phyloP scores from a whole-genome alignment of 2,113 vertebrate species.

The Trachemys scripta region DNA sequence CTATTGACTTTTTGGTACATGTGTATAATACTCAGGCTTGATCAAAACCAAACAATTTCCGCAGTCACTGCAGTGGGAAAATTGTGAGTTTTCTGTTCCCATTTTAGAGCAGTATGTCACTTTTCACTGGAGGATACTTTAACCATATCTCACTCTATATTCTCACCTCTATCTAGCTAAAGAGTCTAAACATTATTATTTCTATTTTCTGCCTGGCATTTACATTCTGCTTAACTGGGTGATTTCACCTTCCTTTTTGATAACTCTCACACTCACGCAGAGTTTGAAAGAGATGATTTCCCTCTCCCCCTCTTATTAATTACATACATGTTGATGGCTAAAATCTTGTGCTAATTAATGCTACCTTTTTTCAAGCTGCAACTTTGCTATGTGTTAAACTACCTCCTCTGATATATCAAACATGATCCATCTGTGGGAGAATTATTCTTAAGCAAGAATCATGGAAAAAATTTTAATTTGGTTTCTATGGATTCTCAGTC shows the following conservation, averaged over 20 bases:
- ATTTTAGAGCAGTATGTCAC: neutral
- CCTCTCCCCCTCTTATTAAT: neutral
- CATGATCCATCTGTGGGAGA: neutral
- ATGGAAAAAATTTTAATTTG: slow-evolving; percentile 14
- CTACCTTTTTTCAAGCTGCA: neutral
- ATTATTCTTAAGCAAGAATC: slow-evolving; percentile 18
- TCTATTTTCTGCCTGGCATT: slow-evolving; percentile 25
- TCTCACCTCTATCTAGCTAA: neutral
- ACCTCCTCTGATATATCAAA: neutral
- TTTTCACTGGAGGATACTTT: neutral
- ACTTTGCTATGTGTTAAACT: slow-evolving; percentile 6
- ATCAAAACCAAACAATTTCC: neutral
- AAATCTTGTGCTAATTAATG: slow-evolving; percentile 14
- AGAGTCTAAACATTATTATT: neutral
- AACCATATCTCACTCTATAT: neutral
- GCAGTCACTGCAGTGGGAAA: neutral
- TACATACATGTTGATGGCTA: neutral
- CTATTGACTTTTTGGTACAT: neutral
- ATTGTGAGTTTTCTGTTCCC: neutral
- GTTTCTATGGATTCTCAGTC: slow-evolving; percentile 19
- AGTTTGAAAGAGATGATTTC: neutral
- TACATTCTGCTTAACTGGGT: slow-evolving; percentile 19
- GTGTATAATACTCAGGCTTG: rapidly evolving
- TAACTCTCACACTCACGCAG: slow-evolving; percentile 10
- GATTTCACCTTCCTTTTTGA: slow-evolving; percentile 35